Evolutionary conservation across 2,888 invertebrate genomes (phyloP), one percentile per base, ranked within the genome.

Genomic region (Alloplasta piceator): DNA sequence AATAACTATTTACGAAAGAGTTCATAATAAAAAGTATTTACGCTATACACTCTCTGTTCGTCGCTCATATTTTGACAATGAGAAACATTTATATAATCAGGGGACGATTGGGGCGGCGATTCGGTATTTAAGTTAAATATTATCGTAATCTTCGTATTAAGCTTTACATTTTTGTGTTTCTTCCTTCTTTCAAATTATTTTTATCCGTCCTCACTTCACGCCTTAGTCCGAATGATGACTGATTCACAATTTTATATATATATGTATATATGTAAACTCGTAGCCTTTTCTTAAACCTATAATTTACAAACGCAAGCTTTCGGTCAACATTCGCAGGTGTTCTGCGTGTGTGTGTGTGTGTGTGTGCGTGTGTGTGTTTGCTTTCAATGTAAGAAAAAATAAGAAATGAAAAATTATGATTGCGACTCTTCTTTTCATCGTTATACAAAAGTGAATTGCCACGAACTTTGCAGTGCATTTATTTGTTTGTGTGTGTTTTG

Each of bases 21-120:
- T 83, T 79, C 86, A 87, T 89, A 87, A 90, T 88, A 89, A 90
- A 90, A 89, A 87, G 84, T 89, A 87, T 86, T 83, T 85, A 86
- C 79, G 67, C 86, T 89, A 26, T 26, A 89, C 87, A 86, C 83
- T 87, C 87, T 56, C 56, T 26, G 41, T 16, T 60, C 86, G 84
- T 88, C 87, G 87, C 82, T 87, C 87, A 85, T 83, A 79, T 82
- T 26, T 26, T 86, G 84, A 87, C 88, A 83, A 85, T 86, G 68
- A 78, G 78, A 68, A 82, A 80, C 83, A 81, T 81, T 73, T 14
- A 43, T 26, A 26, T 26, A 26, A 26, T 26, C 26, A 26, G 26
- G 26, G 26, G 26, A 26, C 1, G 26, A 26, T 43, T 2, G 66
- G 48, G 80, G 70, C 26, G 26, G 26, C 26, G 26, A 26, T 26